Conservation (phyloP, 2,888 invertebrate genomes). For the Eupithecia insigniata region DNA sequence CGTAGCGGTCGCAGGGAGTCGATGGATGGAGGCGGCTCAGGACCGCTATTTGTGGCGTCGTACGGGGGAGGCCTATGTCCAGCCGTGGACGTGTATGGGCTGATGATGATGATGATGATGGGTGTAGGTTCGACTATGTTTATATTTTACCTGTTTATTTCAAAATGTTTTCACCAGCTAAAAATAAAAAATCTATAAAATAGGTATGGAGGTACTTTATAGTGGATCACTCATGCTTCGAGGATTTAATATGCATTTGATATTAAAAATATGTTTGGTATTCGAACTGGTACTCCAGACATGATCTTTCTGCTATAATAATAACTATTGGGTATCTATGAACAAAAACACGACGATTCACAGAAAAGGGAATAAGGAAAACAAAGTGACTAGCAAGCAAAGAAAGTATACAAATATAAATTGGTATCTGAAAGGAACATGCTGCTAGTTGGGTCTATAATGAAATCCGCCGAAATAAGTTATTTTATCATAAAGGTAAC, state of each 20-base stretch:
- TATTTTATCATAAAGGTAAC: background rate
- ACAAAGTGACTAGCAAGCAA: background rate
- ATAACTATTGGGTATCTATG: background rate
- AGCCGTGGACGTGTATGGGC: no score
- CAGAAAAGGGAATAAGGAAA: slow-evolving; percentile 6
- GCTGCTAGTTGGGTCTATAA: background rate
- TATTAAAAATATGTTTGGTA: background rate
- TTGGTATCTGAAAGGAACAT: background rate
- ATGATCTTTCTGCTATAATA: background rate
- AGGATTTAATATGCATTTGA: background rate
- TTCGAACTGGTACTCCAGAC: background rate
- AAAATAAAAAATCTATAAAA: background rate
- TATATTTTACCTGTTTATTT: background rate
- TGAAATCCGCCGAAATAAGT: background rate
- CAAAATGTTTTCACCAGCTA: background rate
- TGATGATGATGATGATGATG: no score
- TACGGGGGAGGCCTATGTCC: no score
- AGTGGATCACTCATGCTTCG: background rate
- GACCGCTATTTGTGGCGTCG: no score
- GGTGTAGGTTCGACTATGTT: background rate
- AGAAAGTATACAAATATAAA: background rate
- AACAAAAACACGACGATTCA: background rate
- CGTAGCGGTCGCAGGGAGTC: no score
- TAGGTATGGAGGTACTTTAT: background rate
- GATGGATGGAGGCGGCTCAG: no score